Evolutionary conservation across 2,888 invertebrate genomes (phyloP).

Genomic region (Troglohyphantes excavatus): DNA sequence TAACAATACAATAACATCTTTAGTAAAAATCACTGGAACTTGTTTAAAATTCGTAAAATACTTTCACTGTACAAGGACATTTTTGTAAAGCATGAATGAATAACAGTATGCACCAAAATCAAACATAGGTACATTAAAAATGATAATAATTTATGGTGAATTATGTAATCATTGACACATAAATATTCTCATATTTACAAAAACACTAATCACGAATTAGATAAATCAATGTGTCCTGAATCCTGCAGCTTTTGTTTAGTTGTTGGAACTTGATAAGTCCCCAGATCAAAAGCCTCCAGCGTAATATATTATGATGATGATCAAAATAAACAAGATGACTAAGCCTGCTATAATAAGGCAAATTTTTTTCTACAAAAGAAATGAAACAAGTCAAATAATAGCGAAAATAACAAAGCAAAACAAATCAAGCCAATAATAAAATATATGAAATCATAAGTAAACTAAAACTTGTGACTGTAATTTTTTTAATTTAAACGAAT

Average conservation of each 20-base stretch:
- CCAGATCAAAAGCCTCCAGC: slow-evolving; percentile 64
- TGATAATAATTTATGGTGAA: slow-evolving; percentile 65
- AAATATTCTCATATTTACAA: slow-evolving; percentile 42
- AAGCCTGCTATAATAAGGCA: slow-evolving; percentile 79
- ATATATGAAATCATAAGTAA: neutral
- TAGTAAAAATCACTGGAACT: slow-evolving; percentile 9
- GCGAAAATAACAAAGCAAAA: slow-evolving; percentile 81
- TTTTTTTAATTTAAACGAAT: too few species aligned
- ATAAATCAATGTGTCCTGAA: slow-evolving; percentile 13
- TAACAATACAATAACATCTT: neutral
- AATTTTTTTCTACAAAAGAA: slow-evolving; percentile 78
- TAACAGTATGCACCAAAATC: slow-evolving; percentile 19
- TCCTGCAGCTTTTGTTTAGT: slow-evolving; percentile 4
- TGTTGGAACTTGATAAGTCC: neutral
- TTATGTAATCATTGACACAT: slow-evolving; percentile 32
- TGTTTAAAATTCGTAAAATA: slow-evolving; percentile 5
- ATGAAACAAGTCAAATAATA: slow-evolving; percentile 38
- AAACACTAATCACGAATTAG: slow-evolving; percentile 23
- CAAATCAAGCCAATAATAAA: slow-evolving; percentile 25
- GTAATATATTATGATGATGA: slow-evolving; percentile 74
- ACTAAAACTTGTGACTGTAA: too few species aligned
- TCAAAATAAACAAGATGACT: slow-evolving; percentile 74
- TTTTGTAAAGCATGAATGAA: slow-evolving; percentile 28
- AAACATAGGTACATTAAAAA: slow-evolving; percentile 28
- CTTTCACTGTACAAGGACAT: slow-evolving; percentile 17